phyloP scores from a whole-genome alignment of 2,797 vertebrate species.

The Manis pentadactyla region DNA sequence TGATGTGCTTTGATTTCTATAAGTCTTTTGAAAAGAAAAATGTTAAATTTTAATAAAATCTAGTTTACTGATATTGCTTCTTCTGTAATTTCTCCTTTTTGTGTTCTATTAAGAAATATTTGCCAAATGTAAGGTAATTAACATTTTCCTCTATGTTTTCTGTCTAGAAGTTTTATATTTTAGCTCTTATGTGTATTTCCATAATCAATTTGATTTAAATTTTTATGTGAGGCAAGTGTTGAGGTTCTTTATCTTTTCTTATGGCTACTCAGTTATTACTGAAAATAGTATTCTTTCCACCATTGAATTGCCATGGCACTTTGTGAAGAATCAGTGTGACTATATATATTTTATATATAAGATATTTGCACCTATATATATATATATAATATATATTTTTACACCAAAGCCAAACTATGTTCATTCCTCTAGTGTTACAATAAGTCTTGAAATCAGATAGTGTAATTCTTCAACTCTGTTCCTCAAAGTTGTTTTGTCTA shows the following conservation, averaged over 20 bases:
- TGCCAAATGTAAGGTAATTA: neutral
- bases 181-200: neutral
- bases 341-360: neutral
- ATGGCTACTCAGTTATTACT: neutral
- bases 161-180: neutral
- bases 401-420: neutral
- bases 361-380: too few species aligned
- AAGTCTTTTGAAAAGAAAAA: neutral
- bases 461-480: neutral
- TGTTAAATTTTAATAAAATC: neutral
- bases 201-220: neutral
- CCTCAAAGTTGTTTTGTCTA: neutral
- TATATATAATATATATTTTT: neutral
- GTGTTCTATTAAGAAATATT: neutral
- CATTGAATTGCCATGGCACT: neutral
- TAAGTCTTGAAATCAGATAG: neutral
- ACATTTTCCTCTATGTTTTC: neutral
- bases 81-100: neutral
- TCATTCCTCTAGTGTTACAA: neutral
- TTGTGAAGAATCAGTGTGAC: conserved; percentile 4
- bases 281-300: neutral
- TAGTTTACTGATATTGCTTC: neutral
- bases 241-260: neutral
- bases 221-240: neutral
- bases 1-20: neutral